These are phyloP conservation scores for Limonius californicus DNA, from an alignment of 1,140 invertebrate genomes.

Conservation along the genomic window DNA sequence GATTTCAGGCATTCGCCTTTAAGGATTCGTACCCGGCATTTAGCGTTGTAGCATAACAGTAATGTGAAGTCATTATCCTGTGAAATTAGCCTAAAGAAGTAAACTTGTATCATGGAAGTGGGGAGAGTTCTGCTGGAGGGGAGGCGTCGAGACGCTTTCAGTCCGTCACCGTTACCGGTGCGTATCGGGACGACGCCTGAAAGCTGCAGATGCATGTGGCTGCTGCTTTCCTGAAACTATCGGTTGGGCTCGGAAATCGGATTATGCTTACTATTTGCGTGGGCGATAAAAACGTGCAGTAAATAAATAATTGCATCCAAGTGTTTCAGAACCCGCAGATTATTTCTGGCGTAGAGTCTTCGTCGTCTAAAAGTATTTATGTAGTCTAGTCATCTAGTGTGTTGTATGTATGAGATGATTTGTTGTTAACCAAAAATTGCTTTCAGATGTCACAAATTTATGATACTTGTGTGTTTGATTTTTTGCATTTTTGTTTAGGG, in stretches of 20 bases:
- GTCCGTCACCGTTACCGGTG: not conserved
- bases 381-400: too few species aligned
- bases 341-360: not conserved
- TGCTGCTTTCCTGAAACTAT: not conserved
- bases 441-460: too few species aligned
- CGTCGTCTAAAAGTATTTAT: too few species aligned
- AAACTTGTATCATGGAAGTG: not conserved
- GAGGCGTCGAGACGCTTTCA: conserved; percentile 15
- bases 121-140: not conserved
- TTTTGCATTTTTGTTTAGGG: too few species aligned
- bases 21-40: not conserved
- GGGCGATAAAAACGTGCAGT: too few species aligned
- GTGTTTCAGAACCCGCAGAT: too few species aligned
- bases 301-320: too few species aligned
- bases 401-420: too few species aligned
- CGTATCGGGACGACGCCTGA: not conserved
- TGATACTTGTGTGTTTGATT: too few species aligned
- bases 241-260: not conserved
- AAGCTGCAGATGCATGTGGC: not conserved
- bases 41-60: not conserved
- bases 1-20: too few species aligned
- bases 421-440: too few species aligned
- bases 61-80: conserved; percentile 6
- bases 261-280: too few species aligned
- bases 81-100: conserved; percentile 11